Evolutionary conservation across 2,797 vertebrate genomes (phyloP), one percentile per base, ranked within the genome.

Genomic region (Momotus momota): DNA sequence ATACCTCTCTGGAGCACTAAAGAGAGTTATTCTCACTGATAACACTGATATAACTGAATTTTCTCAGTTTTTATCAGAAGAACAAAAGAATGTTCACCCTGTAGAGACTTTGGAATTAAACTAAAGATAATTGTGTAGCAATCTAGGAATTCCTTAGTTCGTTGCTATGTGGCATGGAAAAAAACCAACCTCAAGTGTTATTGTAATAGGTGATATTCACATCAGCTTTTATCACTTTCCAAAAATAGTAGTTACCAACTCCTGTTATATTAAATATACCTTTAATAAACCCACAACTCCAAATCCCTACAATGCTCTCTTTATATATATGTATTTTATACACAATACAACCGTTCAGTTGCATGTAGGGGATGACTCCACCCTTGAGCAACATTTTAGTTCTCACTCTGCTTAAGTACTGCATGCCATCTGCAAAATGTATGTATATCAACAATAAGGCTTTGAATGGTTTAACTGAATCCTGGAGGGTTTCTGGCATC

Each of bases 391-490:
- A 58, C 25, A 4, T 31, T 25, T 52, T 15, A 72, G 9, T 38
- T 82, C 41, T 77, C 64, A 21, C 12, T 72, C 46, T n/a, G 20
- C 4, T 10, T 40, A 78, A 33, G 12, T 57, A 14, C 35, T 70
- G 41, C n/a, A 66, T 80, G 71, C 29, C 33, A 65, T 15, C 23
- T 81, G 29, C 38, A 77, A 66, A 82, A 40, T 25, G 15, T 5
- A 19, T 3, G 2, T n/a, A 1, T 3, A 66, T 58, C 23, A 55
- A 1, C 17, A 46, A 35, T 0, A n/a, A 22, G 15, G 58, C 48
- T 67, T 26, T 21, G 35, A 90, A 51, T 31, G 55, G 15, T 21
- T 70, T 41, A 64, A 26, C 2, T 69, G 57, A 51, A 40, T 72
- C 35, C n/a, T 31, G 46, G 27, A 27, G 31, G 57, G 9, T 17